Conservation (phyloP, 2,797 vertebrate species). For the Megalops cyprinoides region DNA sequence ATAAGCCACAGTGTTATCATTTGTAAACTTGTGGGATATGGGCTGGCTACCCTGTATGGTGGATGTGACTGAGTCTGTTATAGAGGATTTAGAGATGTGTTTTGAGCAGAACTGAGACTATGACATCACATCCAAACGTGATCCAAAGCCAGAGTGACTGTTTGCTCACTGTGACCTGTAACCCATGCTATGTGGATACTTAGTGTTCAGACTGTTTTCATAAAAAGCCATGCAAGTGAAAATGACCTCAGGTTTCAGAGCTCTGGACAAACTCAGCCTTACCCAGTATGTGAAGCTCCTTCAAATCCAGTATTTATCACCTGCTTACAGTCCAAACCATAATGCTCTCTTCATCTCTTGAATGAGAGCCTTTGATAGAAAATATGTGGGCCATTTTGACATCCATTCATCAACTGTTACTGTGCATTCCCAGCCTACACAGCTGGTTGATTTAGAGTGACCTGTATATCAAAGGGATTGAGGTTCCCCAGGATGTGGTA, state of each 20-base stretch:
- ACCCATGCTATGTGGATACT: too few species aligned
- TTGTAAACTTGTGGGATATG: background rate
- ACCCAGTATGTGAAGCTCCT: background rate
- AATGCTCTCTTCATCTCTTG: background rate
- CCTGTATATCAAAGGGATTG: slow-evolving; percentile 1
- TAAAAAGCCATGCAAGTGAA: background rate
- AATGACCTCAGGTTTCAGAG: too few species aligned
- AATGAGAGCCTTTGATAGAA: background rate
- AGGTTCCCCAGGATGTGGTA: background rate
- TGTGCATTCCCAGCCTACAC: slow-evolving; percentile 3
- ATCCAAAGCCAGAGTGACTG: background rate
- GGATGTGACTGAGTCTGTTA: too few species aligned
- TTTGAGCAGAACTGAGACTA: background rate
- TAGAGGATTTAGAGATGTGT: background rate
- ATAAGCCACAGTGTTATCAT: background rate
- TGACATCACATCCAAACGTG: background rate
- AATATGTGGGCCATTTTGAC: background rate
- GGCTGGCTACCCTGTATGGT: background rate
- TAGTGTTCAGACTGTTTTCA: background rate
- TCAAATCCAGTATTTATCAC: background rate
- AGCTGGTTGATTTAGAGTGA: background rate
- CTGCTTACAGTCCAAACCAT: background rate
- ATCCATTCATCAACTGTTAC: background rate
- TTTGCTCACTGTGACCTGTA: background rate
- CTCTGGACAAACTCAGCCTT: background rate